Percentiles rank a stretch among this genome's conserved stretches.
phyloP scores from a whole-genome alignment of 2,888 invertebrate species.

The Mythimna impura region DNA sequence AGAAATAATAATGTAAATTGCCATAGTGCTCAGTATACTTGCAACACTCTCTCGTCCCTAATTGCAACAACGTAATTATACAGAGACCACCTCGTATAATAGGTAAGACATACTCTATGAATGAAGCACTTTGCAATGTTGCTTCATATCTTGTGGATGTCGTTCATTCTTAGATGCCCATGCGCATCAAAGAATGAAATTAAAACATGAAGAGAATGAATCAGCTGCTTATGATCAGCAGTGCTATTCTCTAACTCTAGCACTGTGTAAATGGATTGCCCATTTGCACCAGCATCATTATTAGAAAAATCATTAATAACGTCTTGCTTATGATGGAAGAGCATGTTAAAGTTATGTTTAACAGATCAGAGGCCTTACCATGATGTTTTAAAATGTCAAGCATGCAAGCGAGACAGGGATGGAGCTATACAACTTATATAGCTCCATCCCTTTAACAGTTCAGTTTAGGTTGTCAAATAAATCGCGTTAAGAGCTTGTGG shows the following conservation, averaged over 20 bases:
- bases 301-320: slow-evolving; percentile 22
- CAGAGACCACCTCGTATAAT: slow-evolving; percentile 50
- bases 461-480: too few species aligned
- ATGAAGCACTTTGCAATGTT: slow-evolving; percentile 45
- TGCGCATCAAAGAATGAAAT: slow-evolving; percentile 42
- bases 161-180: slow-evolving; percentile 8
- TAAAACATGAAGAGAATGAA: slow-evolving; percentile 17
- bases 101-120: slow-evolving; percentile 42
- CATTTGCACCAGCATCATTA: neutral
- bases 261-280: too few species aligned
- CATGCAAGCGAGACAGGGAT: too few species aligned
- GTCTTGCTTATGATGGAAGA: slow-evolving; percentile 15
- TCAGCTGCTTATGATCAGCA: slow-evolving; percentile 21
- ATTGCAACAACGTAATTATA: slow-evolving; percentile 64
- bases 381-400: too few species aligned
- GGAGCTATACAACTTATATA: too few species aligned
- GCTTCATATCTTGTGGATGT: slow-evolving; percentile 27
- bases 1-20: slow-evolving; percentile 53
- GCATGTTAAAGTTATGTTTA: slow-evolving; percentile 9
- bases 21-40: slow-evolving; percentile 55
- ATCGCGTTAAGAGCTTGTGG: too few species aligned
- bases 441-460: too few species aligned
- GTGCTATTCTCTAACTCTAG: too few species aligned
- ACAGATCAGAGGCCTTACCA: neutral
- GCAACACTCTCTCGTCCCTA: slow-evolving; percentile 62